A percentile compares a stretch with the other conserved stretches of the same genome.
phyloP scores from a whole-genome alignment of 1,140 invertebrate species.

The Caenorhabditis inopinata region DNA sequence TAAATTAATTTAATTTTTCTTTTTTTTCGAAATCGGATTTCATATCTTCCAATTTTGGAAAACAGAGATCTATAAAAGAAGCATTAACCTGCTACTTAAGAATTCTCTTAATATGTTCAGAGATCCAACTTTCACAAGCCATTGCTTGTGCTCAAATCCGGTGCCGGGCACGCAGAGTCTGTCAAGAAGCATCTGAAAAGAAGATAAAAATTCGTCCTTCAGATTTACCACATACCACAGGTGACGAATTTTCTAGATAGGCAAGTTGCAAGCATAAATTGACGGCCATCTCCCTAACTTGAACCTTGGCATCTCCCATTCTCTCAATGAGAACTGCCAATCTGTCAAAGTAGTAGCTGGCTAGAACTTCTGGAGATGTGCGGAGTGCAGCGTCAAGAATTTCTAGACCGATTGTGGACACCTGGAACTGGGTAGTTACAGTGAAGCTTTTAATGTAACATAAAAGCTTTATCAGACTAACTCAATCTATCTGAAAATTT shows the following conservation, averaged over 20 bases:
- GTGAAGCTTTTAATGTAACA: no score
- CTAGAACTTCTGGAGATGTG: not conserved
- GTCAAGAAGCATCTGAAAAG: not conserved
- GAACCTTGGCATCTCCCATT: slow-evolving; percentile 7
- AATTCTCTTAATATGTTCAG: slow-evolving; percentile 10
- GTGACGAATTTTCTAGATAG: slow-evolving; percentile 7
- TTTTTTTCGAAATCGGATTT: no score
- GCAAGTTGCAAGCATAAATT: not conserved
- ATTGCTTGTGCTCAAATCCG: not conserved
- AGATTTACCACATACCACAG: not conserved
- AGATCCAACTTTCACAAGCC: slow-evolving; percentile 10
- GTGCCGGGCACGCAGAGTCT: not conserved
- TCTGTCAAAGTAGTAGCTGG: slow-evolving; percentile 9
- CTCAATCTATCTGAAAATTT: no score
- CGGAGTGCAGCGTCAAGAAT: not conserved
- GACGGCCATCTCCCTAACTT: not conserved
- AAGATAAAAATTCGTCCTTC: not conserved
- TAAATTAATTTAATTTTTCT: no score
- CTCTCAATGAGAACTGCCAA: not conserved
- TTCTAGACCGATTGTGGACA: not conserved
- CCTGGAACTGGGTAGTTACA: not conserved
- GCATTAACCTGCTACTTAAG: not conserved
- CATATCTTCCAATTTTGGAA: no score
- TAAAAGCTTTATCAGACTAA: no score
- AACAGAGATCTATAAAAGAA: no score